Conservation (phyloP, 2,888 invertebrate genomes). For the Globia sparganii region DNA sequence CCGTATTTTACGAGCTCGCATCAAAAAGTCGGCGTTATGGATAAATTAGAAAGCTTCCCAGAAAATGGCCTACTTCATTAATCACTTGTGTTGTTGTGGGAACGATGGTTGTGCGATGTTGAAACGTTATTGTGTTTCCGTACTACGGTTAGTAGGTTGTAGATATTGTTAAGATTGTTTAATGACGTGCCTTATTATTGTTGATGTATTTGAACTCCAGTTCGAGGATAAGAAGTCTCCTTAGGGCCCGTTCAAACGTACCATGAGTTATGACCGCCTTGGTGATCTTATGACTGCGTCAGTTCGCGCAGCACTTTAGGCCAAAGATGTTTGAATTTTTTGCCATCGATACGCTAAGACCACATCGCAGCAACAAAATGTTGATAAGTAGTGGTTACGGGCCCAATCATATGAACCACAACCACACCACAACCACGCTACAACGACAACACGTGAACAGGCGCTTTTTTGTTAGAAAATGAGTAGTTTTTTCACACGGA, state of each 20-base stretch:
- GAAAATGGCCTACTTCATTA: conserved; percentile 64
- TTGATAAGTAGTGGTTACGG: not conserved
- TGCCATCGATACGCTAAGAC: too few relatives aligned
- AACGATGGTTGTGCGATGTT: conserved; percentile 45
- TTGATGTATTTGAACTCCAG: conserved; percentile 6
- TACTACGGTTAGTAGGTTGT: not conserved
- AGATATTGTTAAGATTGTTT: conserved; percentile 8
- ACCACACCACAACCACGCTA: not conserved
- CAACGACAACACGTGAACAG: not conserved
- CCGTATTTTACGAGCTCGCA: conserved; percentile 52
- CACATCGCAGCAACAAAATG: not conserved
- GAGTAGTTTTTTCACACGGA: not conserved
- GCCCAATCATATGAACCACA: too few relatives aligned
- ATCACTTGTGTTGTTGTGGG: conserved; percentile 63
- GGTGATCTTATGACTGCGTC: too few relatives aligned
- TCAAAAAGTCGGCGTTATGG: conserved; percentile 67
- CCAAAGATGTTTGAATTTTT: too few relatives aligned
- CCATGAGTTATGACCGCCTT: too few relatives aligned
- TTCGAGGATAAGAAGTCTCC: not conserved
- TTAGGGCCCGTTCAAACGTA: not conserved
- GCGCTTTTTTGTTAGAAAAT: not conserved
- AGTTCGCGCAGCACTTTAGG: too few relatives aligned
- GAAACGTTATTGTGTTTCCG: conserved; percentile 34
- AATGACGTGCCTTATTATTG: conserved; percentile 4
- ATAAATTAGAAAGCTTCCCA: conserved; percentile 67